A percentile compares a stretch with the other conserved stretches of the same genome.
phyloP scores from a whole-genome alignment of 2,113 vertebrate genomes.

The Calypte anna region DNA sequence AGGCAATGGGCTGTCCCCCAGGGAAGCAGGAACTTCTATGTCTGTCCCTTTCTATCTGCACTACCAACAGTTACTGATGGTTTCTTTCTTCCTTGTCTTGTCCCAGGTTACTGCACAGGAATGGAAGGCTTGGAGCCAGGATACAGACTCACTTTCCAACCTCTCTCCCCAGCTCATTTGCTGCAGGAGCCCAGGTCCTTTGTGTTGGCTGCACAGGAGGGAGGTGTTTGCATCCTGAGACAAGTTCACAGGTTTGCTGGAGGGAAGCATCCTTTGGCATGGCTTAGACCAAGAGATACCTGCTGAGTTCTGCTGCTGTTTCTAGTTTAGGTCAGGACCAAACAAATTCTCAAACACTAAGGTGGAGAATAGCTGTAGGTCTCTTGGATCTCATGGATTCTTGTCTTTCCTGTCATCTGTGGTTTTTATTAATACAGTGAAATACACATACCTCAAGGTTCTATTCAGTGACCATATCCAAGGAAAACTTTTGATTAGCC shows the following conservation, averaged over 20 bases:
- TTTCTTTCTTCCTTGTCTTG: not conserved
- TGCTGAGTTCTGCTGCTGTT: not conserved
- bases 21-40: not conserved
- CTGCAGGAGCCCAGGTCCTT: not conserved
- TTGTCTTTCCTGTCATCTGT: not conserved
- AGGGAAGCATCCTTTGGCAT: not conserved
- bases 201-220: not conserved
- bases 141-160: not conserved
- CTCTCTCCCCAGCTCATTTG: not conserved
- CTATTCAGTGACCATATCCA: slow-evolving; percentile 82
- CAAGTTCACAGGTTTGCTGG: not conserved
- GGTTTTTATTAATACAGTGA: not conserved
- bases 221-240: not conserved
- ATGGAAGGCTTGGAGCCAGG: not conserved
- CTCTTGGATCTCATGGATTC: not conserved
- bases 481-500: slow-evolving; percentile 77
- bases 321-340: not conserved
- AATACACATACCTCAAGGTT: slow-evolving; percentile 74
- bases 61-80: not conserved
- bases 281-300: not conserved
- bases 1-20: not conserved
- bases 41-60: not conserved
- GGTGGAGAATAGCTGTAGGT: not conserved
- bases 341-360: not conserved
- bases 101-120: not conserved